Evolutionary conservation across 2,797 vertebrate genomes (phyloP).

Genomic region (Echiichthys vipera): DNA sequence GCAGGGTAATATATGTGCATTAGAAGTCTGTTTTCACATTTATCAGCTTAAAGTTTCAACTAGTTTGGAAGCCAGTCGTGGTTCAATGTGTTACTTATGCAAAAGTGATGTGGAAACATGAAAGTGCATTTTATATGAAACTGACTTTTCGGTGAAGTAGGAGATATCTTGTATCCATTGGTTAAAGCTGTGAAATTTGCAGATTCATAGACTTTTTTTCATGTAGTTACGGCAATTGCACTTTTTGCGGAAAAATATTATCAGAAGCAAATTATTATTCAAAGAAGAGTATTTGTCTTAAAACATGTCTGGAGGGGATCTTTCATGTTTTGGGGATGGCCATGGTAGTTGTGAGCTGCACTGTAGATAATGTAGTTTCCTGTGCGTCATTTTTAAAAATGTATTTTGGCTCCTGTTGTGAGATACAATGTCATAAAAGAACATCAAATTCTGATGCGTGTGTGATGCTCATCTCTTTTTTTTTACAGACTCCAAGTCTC

Average conservation of each 20-base stretch:
- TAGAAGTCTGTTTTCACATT: background rate
- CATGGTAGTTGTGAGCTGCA: background rate
- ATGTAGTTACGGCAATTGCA: too few species aligned
- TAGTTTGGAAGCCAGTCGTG: background rate
- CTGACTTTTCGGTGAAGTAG: background rate
- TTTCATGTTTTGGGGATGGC: background rate
- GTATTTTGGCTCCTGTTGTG: background rate
- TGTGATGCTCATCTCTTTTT: constrained; percentile 47
- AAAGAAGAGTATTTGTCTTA: background rate
- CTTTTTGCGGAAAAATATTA: background rate
- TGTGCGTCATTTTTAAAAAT: background rate
- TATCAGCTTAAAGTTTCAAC: background rate
- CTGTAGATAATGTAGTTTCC: constrained; percentile 7
- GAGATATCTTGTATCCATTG: background rate
- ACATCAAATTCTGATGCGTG: background rate
- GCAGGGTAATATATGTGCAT: background rate
- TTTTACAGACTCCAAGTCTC: constrained; percentile 78
- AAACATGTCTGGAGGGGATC: background rate
- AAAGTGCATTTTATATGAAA: background rate
- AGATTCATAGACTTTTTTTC: background rate
- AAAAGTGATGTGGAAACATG: background rate
- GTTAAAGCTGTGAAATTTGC: background rate
- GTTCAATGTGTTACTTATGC: too few species aligned
- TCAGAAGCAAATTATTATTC: background rate
- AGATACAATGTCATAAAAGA: constrained; percentile 15